A percentile compares a stretch with the other conserved stretches of the same genome.
Conservation (phyloP, 2,797 vertebrate genomes). For the Mus minutoides region DNA sequence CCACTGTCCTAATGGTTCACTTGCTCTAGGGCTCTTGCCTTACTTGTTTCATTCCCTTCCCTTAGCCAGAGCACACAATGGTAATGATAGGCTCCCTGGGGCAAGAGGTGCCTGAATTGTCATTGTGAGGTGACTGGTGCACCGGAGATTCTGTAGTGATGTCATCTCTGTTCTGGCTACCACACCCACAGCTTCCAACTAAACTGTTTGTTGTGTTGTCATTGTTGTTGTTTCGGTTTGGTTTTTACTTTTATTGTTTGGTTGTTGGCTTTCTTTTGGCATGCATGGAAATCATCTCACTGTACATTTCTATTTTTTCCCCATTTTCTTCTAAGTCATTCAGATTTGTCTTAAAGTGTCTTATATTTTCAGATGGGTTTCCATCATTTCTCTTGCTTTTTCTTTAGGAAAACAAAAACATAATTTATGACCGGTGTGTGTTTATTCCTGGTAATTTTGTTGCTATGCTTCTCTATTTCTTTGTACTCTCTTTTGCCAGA, state of each 20-base stretch:
- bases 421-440: not conserved
- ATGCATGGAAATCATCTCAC: slow-evolving; percentile 7
- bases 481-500: slow-evolving; percentile 5
- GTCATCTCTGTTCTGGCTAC: not conserved
- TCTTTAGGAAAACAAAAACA: slow-evolving; percentile 47
- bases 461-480: slow-evolving; percentile 48
- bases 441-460: slow-evolving; percentile 46
- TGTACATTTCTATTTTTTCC: not conserved
- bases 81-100: not conserved
- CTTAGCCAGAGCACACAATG: not conserved
- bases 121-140: not conserved
- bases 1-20: not conserved
- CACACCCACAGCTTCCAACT: not conserved
- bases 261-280: not conserved
- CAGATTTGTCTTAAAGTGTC: slow-evolving; percentile 26
- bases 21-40: not conserved
- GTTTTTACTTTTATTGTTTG: not conserved
- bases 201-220: not conserved
- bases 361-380: slow-evolving; percentile 52
- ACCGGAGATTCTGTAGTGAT: not conserved
- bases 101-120: not conserved
- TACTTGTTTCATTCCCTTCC: slow-evolving; percentile 12
- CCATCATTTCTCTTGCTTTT: slow-evolving; percentile 35
- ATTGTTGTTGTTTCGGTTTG: not conserved
- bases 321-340: slow-evolving; percentile 35